A percentile compares a stretch with the other conserved stretches of the same genome.
Conservation (phyloP, 53 echinoderm and acorn worm genomes). For the Patiria pectinifera region DNA sequence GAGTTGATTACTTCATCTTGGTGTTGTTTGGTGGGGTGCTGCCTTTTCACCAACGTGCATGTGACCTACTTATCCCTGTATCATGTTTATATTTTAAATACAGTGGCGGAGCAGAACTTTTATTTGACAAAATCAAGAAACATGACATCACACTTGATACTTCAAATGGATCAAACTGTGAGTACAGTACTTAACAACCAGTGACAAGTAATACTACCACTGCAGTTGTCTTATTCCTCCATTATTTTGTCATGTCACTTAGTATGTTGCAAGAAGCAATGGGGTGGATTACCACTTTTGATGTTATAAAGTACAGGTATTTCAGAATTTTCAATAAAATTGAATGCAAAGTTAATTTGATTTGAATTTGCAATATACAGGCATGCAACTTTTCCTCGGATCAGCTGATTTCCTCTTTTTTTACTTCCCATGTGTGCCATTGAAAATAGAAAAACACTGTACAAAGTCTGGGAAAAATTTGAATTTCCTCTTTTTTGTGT, state of each 20-base stretch:
- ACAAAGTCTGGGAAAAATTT: too few species aligned
- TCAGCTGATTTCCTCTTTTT: too few species aligned
- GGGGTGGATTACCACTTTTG: neutral
- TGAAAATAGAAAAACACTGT: too few species aligned
- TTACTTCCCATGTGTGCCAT: too few species aligned
- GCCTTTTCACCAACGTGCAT: too few species aligned
- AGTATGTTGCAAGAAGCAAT: neutral
- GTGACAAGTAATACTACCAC: neutral
- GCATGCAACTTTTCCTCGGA: too few species aligned
- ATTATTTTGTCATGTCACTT: neutral
- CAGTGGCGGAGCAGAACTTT: slow-evolving; percentile 95
- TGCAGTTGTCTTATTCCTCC: neutral
- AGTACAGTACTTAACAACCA: slow-evolving; percentile 10
- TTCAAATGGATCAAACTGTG: slow-evolving; percentile 56
- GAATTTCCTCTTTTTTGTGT: too few species aligned
- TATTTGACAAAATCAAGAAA: slow-evolving; percentile 90
- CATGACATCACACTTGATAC: slow-evolving; percentile 69
- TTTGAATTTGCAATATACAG: too few species aligned
- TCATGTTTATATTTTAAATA: neutral
- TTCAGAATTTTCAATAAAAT: neutral
- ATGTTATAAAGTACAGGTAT: neutral
- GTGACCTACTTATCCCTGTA: neutral
- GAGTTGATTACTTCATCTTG: too few species aligned
- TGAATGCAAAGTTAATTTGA: too few species aligned
- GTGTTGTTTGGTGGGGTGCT: too few species aligned